Percentiles rank a stretch among this genome's conserved stretches.
Conservation (phyloP, 2,113 vertebrate species). For the Apodemus sylvaticus region DNA sequence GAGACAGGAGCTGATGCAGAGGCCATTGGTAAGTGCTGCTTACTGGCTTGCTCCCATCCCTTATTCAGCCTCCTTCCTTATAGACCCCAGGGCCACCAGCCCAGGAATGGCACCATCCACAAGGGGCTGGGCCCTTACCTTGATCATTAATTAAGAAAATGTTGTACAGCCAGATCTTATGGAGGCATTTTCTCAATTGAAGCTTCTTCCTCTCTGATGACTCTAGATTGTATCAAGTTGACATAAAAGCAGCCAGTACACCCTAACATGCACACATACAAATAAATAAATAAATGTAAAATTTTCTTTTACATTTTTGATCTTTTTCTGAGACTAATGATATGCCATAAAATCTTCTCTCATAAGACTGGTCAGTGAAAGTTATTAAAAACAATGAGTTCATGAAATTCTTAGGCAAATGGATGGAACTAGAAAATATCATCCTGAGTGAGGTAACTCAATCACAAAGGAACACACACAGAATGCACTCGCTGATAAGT, state of each 20-base stretch:
- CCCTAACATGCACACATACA: neutral
- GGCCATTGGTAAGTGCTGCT: neutral
- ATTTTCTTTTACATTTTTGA: neutral
- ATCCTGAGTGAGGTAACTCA: no score
- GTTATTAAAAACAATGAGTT: no score
- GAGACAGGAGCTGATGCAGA: neutral
- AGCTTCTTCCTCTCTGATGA: neutral
- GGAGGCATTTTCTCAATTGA: neutral
- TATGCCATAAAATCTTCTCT: neutral
- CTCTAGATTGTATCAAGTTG: neutral
- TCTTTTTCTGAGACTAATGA: neutral
- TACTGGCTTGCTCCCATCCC: neutral
- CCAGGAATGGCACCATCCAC: neutral
- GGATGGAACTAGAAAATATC: no score
- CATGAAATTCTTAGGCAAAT: no score
- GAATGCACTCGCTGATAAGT: no score
- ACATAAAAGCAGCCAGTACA: neutral
- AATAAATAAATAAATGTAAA: neutral
- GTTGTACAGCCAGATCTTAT: neutral
- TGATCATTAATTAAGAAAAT: neutral
- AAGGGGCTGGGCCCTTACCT: neutral
- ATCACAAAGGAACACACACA: no score
- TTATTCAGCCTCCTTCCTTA: neutral
- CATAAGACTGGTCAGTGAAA: neutral
- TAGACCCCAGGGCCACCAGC: neutral